Conservation (phyloP, 2,797 vertebrate genomes). For the Cyprinella venusta region DNA sequence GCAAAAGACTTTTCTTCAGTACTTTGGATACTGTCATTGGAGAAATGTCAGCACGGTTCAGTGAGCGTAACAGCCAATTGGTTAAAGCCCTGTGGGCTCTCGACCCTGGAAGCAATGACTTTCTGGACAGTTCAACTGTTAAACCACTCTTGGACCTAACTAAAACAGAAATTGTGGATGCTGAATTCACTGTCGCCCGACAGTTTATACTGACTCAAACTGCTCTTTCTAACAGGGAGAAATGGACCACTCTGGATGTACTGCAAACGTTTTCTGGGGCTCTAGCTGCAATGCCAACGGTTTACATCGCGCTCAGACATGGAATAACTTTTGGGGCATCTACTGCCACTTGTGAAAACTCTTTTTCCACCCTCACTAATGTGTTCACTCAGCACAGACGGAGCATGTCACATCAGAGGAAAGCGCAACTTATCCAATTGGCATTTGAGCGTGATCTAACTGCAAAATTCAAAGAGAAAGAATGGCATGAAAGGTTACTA, state of each 20-base stretch:
- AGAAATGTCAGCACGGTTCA: no score
- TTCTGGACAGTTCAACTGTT: background rate
- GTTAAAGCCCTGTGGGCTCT: background rate
- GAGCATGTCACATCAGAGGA: background rate
- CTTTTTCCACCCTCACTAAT: no score
- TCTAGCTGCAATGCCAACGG: no score
- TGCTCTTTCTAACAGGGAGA: background rate
- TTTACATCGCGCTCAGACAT: no score
- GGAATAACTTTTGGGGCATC: no score
- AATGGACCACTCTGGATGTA: no score
- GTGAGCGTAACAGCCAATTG: no score
- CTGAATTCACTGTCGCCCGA: background rate
- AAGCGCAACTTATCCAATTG: background rate
- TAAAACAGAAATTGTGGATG: background rate
- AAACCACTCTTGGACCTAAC: background rate
- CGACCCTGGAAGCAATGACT: background rate
- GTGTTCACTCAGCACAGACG: background rate
- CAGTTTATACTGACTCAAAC: background rate
- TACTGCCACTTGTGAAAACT: no score
- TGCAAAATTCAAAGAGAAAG: background rate
- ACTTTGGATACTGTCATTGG: no score
- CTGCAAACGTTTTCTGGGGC: no score
- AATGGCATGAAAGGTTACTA: background rate
- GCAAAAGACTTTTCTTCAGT: constrained; percentile 4
- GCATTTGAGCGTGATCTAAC: background rate